A percentile compares a stretch with the other conserved stretches of the same genome.
Evolutionary conservation across 2,797 vertebrate species (phyloP).

Genomic region (Acropternis orthonyx): DNA sequence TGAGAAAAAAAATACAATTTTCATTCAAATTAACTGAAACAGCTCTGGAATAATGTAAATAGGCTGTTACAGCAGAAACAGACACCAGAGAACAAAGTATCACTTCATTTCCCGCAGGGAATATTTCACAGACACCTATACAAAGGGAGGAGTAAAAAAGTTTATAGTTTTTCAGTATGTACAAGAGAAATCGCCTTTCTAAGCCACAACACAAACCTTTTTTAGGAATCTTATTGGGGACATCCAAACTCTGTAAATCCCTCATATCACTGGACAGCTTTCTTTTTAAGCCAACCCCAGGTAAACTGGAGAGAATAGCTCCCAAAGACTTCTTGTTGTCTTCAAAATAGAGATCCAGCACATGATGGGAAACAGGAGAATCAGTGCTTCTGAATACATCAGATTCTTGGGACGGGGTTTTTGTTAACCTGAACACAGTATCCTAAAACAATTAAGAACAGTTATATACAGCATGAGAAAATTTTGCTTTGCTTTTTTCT

Average conservation of each 20-base stretch:
- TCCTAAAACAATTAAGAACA: constrained; percentile 67
- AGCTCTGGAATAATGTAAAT: not conserved
- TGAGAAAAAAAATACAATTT: not conserved
- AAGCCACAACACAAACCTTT: constrained; percentile 72
- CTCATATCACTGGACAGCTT: constrained; percentile 75
- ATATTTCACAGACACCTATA: not conserved
- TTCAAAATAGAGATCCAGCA: constrained; percentile 67
- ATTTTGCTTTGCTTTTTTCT: not conserved
- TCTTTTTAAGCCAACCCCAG: constrained; percentile 81
- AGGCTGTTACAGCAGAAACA: not conserved
- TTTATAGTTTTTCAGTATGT: not conserved
- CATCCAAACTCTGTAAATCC: constrained; percentile 52
- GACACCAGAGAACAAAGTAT: not conserved
- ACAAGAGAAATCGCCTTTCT: not conserved
- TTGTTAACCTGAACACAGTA: constrained; percentile 75
- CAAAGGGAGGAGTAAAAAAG: not conserved
- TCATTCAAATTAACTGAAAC: not conserved
- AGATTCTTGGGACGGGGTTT: constrained; percentile 71
- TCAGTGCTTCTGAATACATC: constrained; percentile 61
- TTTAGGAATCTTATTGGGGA: constrained; percentile 78
- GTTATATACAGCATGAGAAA: not conserved
- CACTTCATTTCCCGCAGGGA: not conserved
- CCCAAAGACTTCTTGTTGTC: constrained; percentile 79
- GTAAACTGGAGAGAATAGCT: constrained; percentile 75
- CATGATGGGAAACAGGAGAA: constrained; percentile 63